Base-by-base conservation (phyloP, 2,888 invertebrate genomes). In the Drosophila tanythrix region DNA sequence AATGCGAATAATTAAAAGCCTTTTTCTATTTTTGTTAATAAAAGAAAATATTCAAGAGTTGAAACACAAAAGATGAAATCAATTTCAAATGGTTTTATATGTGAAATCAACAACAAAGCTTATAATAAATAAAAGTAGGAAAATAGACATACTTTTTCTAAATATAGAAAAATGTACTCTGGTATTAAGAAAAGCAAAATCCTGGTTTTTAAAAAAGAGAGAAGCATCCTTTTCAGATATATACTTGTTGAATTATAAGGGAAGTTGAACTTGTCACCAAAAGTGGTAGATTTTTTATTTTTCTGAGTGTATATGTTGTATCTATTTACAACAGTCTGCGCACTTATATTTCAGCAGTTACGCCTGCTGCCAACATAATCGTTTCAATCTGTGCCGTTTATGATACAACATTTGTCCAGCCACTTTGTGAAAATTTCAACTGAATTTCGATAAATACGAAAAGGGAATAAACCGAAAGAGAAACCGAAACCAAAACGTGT, bases 371-470 rank as follows among this genome's bases (percentile, higher is more conserved):
- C 70, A 77, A 81, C 3, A 46, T 74, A 56, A 68, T 74, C 72
- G 67, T 52, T 66, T 69, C 72, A 83, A 81, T 78, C 70, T 74
- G 46, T 33, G 65, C 72, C 69, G 59, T 67, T 79, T 77, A 82
- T 74, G 72, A 60, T 59, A 57, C 67, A 64, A 60, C 63, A 76
- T 82, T 81, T 82, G 68, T 62, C 76, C 69, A 71, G 50, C 82
- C 82, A 65, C 61, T 81, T 75, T 79, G 71, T 65, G 71, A 48
- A 75, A 75, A 56, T 71, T 67, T 72, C 36, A 36, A 57, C 69
- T 63, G 66, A 68, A 68, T 59, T 65, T 62, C 55, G 46, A 70
- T 63, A 67, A 61, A 70, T 35, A 61, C 21, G 15, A 29, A 46
- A 48, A 58, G 36, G 57, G 13, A 21, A 21, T 52, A 40, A n/a